phyloP scores from a whole-genome alignment of 2,888 invertebrate species.

The Andrena marginata region DNA sequence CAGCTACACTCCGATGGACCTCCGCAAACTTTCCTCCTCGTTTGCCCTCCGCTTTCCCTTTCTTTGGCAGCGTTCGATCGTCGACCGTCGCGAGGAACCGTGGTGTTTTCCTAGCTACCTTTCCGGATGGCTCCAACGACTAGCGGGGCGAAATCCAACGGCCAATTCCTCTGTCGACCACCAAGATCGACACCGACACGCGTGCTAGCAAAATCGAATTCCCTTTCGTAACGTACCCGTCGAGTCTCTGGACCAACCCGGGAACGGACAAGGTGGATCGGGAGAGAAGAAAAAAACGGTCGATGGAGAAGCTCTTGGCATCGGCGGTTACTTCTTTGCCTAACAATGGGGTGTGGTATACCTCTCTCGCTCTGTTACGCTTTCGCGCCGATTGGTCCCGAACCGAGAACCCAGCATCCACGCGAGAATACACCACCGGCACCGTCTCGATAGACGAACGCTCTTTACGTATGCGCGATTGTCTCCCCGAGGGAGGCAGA shows the following conservation, averaged over 20 bases:
- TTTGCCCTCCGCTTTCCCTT: neutral
- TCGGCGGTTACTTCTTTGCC: constrained; percentile 81
- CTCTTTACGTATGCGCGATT: constrained; percentile 82
- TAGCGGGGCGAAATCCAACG: too few species aligned
- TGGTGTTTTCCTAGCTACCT: neutral
- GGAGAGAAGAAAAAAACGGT: constrained; percentile 66
- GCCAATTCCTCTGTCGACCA: too few species aligned
- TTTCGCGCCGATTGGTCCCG: constrained; percentile 54
- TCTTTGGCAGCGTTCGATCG: neutral
- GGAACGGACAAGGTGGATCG: constrained; percentile 5
- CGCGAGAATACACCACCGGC: constrained; percentile 71
- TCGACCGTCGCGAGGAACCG: neutral
- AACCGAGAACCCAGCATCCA: constrained; percentile 63
- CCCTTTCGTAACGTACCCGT: constrained; percentile 30
- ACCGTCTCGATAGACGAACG: constrained; percentile 71
- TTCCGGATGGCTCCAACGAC: too few species aligned
- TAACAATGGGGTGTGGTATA: constrained; percentile 78
- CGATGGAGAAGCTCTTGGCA: constrained; percentile 55
- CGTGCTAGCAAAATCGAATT: constrained; percentile 1
- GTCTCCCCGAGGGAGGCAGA: constrained; percentile 63
- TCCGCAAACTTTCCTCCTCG: constrained; percentile 27
- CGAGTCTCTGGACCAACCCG: constrained; percentile 35
- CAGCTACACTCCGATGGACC: constrained; percentile 16
- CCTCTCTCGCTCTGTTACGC: constrained; percentile 24
- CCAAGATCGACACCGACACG: too few species aligned